Conservation (phyloP, 2,888 invertebrate genomes). For the Neocrepidodera transversa region DNA sequence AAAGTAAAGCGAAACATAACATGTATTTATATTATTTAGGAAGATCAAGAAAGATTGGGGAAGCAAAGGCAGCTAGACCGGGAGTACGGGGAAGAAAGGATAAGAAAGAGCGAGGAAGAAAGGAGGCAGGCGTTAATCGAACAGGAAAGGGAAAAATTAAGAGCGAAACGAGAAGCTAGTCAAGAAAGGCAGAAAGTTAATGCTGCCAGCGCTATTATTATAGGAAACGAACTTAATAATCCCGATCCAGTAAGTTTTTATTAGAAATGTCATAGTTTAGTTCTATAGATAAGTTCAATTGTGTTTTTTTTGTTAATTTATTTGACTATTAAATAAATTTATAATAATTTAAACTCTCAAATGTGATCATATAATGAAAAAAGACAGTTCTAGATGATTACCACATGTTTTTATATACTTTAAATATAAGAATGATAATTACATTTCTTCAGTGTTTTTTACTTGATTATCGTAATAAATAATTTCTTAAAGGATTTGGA, state of each 20-base stretch:
- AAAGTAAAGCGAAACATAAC: too few species aligned
- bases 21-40: conserved; percentile 24
- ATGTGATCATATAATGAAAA: too few species aligned
- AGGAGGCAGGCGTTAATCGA: conserved; percentile 56
- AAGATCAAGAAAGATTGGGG: conserved; percentile 49
- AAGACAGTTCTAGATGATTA: too few species aligned
- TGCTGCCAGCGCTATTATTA: conserved; percentile 66
- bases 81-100: conserved; percentile 61
- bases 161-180: conserved; percentile 59
- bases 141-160: conserved; percentile 57
- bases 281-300: too few species aligned
- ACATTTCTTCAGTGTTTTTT: too few species aligned
- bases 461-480: too few species aligned
- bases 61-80: conserved; percentile 60
- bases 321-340: too few species aligned
- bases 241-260: conserved; percentile 70
- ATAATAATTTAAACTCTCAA: too few species aligned
- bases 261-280: too few species aligned
- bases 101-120: conserved; percentile 59
- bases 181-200: conserved; percentile 58
- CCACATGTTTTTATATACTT: too few species aligned
- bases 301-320: too few species aligned
- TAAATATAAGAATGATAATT: too few species aligned
- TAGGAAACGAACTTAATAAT: conserved; percentile 69
- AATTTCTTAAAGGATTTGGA: conserved; percentile 73